Base-by-base conservation (phyloP, 2,797 vertebrate species). In the Sebastes variabilis region DNA sequence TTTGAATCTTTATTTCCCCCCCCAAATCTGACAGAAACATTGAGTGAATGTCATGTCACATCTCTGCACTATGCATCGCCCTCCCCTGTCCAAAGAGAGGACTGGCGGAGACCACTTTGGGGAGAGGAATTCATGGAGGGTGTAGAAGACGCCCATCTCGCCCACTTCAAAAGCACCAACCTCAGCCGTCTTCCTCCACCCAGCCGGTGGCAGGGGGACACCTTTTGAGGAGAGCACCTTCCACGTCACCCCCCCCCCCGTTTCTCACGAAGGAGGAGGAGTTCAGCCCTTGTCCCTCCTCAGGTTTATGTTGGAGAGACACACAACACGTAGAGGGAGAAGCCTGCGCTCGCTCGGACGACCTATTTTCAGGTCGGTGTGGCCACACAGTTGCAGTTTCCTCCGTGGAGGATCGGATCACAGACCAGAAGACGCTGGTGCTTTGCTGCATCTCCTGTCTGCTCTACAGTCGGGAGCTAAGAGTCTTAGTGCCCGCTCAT, bases 1-100 rank as follows among this genome's bases (percentile, higher is more conserved):
- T 91, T 89, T 90, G 88, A 87, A 86, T 84, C 85, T 89, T 83
- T 82, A 87, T 75, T 71, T 16, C 76, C 86, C 58, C 29, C 10
- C 42, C 81, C 86, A 54, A 60, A 60, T 85, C 80, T 83, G 89
- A 93, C 91, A 87, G 79, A 91, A 88, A 90, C 88, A 91, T 84
- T 55, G 88, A 91, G 85, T 86, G 93, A 92, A 91, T 89, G 89
- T 92, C 84, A 73, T 82, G 90, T 89, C 91, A 90, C 94, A 92
- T 89, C 73, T 91, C 91, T 92, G 92, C 92, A 94, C 91, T 93
- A 93, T 93, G 93, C 92, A 93, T 92, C 81, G 54, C 78, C 89
- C 71, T 85, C 74, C 75, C 83, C 75, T 68, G 75, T 92, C 86
- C 86, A 66, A 62, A 68, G 65, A 81, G 77, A 86, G 88, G 90